These are phyloP conservation scores for Chrysina gloriosa DNA, from an alignment of 2,888 invertebrate species.

Conservation along the genomic window DNA sequence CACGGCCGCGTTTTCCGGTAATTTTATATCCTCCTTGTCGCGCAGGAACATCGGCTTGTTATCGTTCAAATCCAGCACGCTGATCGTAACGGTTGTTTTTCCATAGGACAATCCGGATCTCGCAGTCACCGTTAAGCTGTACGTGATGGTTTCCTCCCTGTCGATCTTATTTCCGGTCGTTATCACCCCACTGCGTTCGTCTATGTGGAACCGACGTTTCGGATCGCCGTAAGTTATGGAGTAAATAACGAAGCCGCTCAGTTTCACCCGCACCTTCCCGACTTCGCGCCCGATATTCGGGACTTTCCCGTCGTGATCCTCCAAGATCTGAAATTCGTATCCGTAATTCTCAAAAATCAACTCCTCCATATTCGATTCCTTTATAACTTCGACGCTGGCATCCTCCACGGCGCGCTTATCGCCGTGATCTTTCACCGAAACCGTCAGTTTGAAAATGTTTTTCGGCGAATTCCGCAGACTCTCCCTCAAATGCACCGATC, in stretches of 20 bases:
- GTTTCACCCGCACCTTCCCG: slow-evolving; percentile 77
- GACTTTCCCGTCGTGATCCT: slow-evolving; percentile 78
- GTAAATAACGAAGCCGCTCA: slow-evolving; percentile 71
- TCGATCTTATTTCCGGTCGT: slow-evolving; percentile 84
- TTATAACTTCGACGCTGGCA: slow-evolving; percentile 84
- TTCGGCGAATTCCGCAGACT: slow-evolving; percentile 74
- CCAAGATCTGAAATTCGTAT: slow-evolving; percentile 85
- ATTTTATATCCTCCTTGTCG: slow-evolving; percentile 81
- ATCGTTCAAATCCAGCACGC: slow-evolving; percentile 89
- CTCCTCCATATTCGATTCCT: slow-evolving; percentile 76
- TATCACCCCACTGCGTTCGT: slow-evolving; percentile 82
- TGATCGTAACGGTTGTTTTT: slow-evolving; percentile 82
- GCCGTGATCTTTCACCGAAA: slow-evolving; percentile 86
- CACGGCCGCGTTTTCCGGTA: slow-evolving; percentile 91
- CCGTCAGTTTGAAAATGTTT: slow-evolving; percentile 76
- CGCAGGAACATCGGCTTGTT: slow-evolving; percentile 87
- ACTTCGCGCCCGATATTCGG: slow-evolving; percentile 77
- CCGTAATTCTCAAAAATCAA: slow-evolving; percentile 82
- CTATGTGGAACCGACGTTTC: slow-evolving; percentile 81
- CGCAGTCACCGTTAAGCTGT: slow-evolving; percentile 84
- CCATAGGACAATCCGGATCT: slow-evolving; percentile 81
- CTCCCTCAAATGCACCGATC: slow-evolving; percentile 77
- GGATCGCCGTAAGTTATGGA: slow-evolving; percentile 85
- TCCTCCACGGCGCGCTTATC: slow-evolving; percentile 78
- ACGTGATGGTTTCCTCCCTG: slow-evolving; percentile 82